Evolutionary conservation across 2,888 invertebrate genomes (phyloP).

Genomic region (Frankliniella fusca): DNA sequence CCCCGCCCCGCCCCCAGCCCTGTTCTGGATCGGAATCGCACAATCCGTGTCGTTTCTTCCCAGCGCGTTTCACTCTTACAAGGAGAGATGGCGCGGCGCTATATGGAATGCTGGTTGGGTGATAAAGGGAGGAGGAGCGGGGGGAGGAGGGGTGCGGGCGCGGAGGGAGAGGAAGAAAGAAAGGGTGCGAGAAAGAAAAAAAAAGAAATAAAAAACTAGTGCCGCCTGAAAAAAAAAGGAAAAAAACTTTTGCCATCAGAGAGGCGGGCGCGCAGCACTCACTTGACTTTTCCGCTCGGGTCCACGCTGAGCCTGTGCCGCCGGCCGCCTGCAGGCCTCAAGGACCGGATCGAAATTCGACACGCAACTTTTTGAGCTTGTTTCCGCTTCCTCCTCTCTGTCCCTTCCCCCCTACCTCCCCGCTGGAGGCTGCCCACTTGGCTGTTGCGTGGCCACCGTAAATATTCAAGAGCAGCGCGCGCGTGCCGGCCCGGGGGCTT

Average conservation of each 20-base stretch:
- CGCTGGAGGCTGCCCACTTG: too few relatives aligned
- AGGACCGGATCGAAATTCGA: constrained; percentile 9
- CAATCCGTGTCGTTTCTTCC: background rate
- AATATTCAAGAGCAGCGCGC: too few relatives aligned
- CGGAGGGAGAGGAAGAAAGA: background rate
- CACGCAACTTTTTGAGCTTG: constrained; percentile 12
- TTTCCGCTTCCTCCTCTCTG: background rate
- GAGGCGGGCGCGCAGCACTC: constrained; percentile 4
- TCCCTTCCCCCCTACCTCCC: background rate
- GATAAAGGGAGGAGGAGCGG: background rate
- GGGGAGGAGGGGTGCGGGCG: too few relatives aligned
- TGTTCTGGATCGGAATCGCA: too few relatives aligned
- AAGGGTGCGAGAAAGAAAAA: background rate
- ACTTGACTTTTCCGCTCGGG: background rate
- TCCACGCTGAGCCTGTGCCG: too few relatives aligned
- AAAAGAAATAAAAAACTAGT: too few relatives aligned
- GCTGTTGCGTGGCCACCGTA: too few relatives aligned
- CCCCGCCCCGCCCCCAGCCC: too few relatives aligned
- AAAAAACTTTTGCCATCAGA: constrained; percentile 18
- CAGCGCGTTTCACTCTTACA: background rate
- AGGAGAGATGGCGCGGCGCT: background rate
- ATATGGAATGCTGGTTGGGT: too few relatives aligned
- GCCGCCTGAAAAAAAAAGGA: too few relatives aligned
- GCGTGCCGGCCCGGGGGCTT: too few relatives aligned
- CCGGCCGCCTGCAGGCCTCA: too few relatives aligned